phyloP scores from a whole-genome alignment of 2,888 invertebrate genomes.

The Trachelus iudaicus region DNA sequence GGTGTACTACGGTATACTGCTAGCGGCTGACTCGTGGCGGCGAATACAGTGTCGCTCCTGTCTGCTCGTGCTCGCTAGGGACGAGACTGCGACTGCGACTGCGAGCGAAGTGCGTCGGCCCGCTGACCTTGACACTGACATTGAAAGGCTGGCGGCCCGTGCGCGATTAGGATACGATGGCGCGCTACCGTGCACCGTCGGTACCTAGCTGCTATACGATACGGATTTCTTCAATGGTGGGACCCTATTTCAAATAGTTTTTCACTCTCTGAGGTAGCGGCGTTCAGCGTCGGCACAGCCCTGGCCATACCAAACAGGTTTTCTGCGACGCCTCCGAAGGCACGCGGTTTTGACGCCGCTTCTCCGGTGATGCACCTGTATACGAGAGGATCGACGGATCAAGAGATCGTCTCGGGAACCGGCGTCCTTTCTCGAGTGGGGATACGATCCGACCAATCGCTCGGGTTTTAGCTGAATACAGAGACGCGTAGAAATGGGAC shows the following conservation, averaged over 20 bases:
- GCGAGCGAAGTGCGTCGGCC: conserved; percentile 53
- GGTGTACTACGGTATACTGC: too few relatives aligned
- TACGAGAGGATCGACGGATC: conserved; percentile 26
- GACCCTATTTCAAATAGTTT: too few relatives aligned
- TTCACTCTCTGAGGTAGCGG: too few relatives aligned
- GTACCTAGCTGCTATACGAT: background rate
- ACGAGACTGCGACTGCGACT: conserved; percentile 7
- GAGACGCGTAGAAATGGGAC: conserved; percentile 17
- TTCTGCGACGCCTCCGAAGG: conserved; percentile 67
- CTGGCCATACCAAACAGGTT: conserved; percentile 36
- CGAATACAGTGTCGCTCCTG: too few relatives aligned
- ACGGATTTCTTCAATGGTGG: background rate
- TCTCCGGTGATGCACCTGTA: conserved; percentile 43
- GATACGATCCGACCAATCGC: too few relatives aligned
- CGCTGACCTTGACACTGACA: conserved; percentile 66
- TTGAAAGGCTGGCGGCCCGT: conserved; percentile 44
- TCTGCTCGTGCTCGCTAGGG: background rate
- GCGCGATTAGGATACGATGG: conserved; percentile 7
- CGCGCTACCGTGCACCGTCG: too few relatives aligned
- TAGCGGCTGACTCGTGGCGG: too few relatives aligned
- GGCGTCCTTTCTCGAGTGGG: too few relatives aligned
- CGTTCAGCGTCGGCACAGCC: too few relatives aligned
- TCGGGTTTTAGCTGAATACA: conserved; percentile 1
- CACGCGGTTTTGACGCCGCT: conserved; percentile 40
- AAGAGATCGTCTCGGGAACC: conserved; percentile 6